These are phyloP conservation scores for Cryptophagus acutangulus DNA, from an alignment of 2,888 invertebrate species.

Conservation along the genomic window DNA sequence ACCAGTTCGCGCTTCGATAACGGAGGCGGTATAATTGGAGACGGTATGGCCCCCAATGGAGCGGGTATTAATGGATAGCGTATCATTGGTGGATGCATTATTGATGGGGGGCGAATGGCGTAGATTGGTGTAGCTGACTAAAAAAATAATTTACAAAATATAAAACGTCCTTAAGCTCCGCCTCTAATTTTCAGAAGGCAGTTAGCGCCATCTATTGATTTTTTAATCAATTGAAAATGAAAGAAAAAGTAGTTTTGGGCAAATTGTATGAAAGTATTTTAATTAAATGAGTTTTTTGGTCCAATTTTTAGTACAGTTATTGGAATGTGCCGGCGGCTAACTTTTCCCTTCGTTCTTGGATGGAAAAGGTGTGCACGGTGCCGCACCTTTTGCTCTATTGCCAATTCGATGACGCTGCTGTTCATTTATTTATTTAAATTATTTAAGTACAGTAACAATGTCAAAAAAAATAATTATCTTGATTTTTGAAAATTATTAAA, in stretches of 20 bases:
- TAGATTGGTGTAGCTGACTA: conserved; percentile 40
- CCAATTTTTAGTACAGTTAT: background rate
- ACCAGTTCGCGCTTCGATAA: conserved; percentile 22
- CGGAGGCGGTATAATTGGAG: conserved; percentile 39
- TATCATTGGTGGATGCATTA: conserved; percentile 31
- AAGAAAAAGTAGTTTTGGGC: no score
- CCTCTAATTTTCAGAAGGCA: no score
- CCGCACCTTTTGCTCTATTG: no score
- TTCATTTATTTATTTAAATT: no score
- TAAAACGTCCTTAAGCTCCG: no score
- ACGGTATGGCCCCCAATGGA: conserved; percentile 42
- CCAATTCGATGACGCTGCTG: no score
- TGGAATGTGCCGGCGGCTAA: background rate
- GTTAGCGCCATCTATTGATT: no score
- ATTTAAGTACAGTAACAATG: no score
- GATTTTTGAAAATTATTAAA: no score
- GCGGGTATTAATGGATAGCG: conserved; percentile 44
- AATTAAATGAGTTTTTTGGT: background rate
- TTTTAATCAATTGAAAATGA: no score
- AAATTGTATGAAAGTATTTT: conserved; percentile 1
- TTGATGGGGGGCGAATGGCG: conserved; percentile 36
- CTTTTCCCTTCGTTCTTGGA: background rate
- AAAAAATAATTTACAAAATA: no score
- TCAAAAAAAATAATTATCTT: no score
- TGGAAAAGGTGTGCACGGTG: background rate